Conservation (phyloP, 2,113 vertebrate species). For the Callocephalon fimbriatum region DNA sequence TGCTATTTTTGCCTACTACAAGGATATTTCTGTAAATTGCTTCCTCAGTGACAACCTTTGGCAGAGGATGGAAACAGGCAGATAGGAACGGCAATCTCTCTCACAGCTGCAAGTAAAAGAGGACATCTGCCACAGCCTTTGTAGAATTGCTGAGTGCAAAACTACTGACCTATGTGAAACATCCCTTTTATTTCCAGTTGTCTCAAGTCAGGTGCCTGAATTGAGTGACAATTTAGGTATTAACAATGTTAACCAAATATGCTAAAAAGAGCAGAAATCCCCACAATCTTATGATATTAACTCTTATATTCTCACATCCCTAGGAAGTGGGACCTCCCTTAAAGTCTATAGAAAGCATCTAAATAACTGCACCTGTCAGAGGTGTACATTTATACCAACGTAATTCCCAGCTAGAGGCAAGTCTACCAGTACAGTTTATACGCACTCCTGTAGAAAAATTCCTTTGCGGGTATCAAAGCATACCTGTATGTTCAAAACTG, state of each 20-base stretch:
- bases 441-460: not conserved
- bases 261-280: not conserved
- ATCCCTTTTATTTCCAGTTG: not conserved
- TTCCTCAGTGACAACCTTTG: not conserved
- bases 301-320: rapidly evolving
- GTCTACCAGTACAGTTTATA: not conserved
- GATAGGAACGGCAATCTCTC: not conserved
- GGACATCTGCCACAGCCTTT: not conserved
- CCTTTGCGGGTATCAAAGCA: not conserved
- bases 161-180: not conserved
- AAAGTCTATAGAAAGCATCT: not conserved
- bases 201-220: not conserved
- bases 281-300: not conserved
- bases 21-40: not conserved
- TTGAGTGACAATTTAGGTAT: not conserved
- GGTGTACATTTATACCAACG: not conserved
- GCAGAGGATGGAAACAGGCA: not conserved
- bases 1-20: not conserved
- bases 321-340: not conserved
- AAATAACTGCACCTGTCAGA: not conserved
- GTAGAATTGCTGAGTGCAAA: not conserved
- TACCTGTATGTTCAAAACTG: not conserved
- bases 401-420: not conserved
- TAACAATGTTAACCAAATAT: not conserved
- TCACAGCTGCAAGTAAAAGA: not conserved